phyloP scores from a whole-genome alignment of 2,797 vertebrate genomes.

The Phrynocephalus vlangalii region DNA sequence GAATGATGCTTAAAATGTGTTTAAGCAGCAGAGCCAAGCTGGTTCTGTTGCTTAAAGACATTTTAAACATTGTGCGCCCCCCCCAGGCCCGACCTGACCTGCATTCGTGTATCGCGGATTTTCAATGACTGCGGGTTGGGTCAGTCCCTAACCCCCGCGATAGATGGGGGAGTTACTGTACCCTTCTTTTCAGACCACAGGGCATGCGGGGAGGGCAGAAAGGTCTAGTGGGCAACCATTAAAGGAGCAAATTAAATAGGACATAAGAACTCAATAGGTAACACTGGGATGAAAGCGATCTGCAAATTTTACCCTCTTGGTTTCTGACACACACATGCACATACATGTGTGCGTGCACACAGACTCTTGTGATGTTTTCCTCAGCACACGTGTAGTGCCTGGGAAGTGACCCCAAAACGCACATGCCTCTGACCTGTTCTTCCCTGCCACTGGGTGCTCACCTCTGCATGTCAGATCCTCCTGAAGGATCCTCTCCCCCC shows the following conservation, averaged over 20 bases:
- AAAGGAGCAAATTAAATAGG: background rate
- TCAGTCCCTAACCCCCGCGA: no score
- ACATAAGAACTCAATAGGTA: background rate
- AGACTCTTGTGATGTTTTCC: background rate
- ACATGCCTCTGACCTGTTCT: background rate
- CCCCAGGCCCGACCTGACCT: no score
- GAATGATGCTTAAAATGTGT: no score
- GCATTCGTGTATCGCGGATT: no score
- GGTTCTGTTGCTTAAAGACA: no score
- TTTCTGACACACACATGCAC: background rate
- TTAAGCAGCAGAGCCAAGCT: no score
- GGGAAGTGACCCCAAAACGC: no score
- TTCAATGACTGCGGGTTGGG: no score
- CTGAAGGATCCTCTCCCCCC: constrained; percentile 89
- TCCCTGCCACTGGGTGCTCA: constrained; percentile 66
- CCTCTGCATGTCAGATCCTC: constrained; percentile 92
- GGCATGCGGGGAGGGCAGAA: no score
- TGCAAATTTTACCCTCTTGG: background rate
- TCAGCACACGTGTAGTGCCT: background rate
- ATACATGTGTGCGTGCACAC: background rate
- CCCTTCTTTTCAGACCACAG: background rate
- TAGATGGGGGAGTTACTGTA: no score
- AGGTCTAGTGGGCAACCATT: background rate
- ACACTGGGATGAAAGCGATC: background rate
- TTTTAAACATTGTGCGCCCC: no score